Conservation (phyloP, 1,140 invertebrate species). For the Pogonognathellus flavescens region DNA sequence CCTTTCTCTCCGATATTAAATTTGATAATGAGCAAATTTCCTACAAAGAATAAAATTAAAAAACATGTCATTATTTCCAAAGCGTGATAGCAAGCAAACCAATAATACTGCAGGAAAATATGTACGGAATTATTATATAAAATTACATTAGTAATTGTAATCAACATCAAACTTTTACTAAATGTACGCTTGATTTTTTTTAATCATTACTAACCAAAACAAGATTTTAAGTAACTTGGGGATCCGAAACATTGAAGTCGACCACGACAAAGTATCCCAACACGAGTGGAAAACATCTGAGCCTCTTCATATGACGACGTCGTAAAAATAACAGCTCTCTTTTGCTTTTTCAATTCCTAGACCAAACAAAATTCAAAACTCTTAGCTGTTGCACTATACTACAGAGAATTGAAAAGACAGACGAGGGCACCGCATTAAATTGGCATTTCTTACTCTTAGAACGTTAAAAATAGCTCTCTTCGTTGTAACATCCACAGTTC, state of each 20-base stretch:
- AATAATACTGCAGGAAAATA: too few species aligned
- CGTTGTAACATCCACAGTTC: slow-evolving; percentile 65
- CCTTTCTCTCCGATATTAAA: not conserved
- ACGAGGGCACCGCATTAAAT: too few species aligned
- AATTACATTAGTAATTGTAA: too few species aligned
- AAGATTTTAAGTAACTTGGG: not conserved
- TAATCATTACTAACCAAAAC: not conserved
- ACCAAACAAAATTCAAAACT: slow-evolving; percentile 74
- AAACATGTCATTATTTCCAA: too few species aligned
- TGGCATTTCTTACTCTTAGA: slow-evolving; percentile 56
- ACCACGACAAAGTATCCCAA: not conserved
- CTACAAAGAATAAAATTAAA: not conserved
- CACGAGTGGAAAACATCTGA: not conserved
- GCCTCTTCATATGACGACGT: slow-evolving; percentile 82
- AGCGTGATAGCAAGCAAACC: too few species aligned
- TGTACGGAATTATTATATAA: too few species aligned
- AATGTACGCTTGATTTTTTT: too few species aligned
- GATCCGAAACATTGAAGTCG: not conserved
- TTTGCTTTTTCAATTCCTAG: not conserved
- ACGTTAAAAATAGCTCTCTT: slow-evolving; percentile 73
- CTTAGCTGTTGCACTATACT: slow-evolving; percentile 73
- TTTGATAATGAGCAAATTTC: not conserved
- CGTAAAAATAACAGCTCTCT: slow-evolving; percentile 75
- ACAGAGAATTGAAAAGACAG: too few species aligned
- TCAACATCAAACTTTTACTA: too few species aligned